Percentiles rank a stretch among this genome's conserved stretches.
Evolutionary conservation across 2,113 vertebrate species (phyloP).

Genomic region (Melanocharis versteri): DNA sequence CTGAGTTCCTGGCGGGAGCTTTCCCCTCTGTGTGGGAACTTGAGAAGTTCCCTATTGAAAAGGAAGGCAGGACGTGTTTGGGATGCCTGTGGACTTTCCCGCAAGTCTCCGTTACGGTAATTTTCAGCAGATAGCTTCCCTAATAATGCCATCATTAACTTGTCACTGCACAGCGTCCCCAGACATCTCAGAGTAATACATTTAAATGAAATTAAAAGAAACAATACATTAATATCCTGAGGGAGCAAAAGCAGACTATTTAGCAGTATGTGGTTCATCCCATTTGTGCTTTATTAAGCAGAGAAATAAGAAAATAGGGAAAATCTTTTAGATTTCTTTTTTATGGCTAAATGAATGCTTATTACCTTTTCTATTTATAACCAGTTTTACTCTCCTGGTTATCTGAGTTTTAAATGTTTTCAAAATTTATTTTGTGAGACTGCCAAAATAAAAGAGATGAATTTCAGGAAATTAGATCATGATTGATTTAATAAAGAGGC

Average conservation of each 20-base stretch:
- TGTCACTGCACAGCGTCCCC: neutral
- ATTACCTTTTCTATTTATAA: neutral
- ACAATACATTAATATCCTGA: neutral
- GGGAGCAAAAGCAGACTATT: neutral
- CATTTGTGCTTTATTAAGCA: neutral
- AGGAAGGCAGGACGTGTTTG: conserved; percentile 2
- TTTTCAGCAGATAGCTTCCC: conserved; percentile 43
- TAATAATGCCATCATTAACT: conserved; percentile 42
- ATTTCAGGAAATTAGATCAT: conserved; percentile 45
- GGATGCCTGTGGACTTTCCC: conserved; percentile 52
- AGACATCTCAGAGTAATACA: neutral
- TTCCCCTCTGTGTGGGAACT: conserved; percentile 18
- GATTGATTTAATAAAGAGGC: conserved; percentile 62
- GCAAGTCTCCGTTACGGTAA: conserved; percentile 41
- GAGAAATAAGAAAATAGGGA: neutral
- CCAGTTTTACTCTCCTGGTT: neutral
- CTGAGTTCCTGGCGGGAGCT: neutral
- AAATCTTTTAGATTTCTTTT: neutral
- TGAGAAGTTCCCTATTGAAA: conserved; percentile 22
- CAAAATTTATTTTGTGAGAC: neutral
- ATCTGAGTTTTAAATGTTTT: conserved; percentile 16
- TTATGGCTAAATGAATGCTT: neutral
- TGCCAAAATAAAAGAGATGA: conserved; percentile 23
- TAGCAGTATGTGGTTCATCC: neutral
- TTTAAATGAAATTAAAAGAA: neutral